phyloP scores from a whole-genome alignment of 2,797 vertebrate genomes.

The Carapus acus region DNA sequence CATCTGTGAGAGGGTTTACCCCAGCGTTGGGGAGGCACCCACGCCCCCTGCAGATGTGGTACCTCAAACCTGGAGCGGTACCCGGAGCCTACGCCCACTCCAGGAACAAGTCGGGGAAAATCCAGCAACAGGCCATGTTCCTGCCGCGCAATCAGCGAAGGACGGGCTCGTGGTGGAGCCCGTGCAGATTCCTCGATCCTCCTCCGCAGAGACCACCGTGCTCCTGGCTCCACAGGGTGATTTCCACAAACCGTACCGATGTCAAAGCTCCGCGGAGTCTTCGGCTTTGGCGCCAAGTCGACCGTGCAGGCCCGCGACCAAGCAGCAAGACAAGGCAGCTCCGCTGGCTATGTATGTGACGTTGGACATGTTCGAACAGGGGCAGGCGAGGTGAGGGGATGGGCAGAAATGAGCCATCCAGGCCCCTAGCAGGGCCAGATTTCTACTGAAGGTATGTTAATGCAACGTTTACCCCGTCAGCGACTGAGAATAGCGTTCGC shows the following conservation, averaged over 20 bases:
- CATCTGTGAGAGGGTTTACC: slow-evolving; percentile 43
- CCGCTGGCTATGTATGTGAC: slow-evolving; percentile 53
- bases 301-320: background rate
- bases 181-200: background rate
- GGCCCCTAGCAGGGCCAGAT: too few species aligned
- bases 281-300: background rate
- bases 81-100: background rate
- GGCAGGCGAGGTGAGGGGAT: slow-evolving; percentile 11
- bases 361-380: slow-evolving; percentile 54
- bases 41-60: background rate
- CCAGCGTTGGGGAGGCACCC: slow-evolving; percentile 13
- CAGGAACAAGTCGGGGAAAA: slow-evolving; percentile 14
- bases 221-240: slow-evolving; percentile 20
- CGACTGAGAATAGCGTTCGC: too few species aligned
- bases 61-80: background rate
- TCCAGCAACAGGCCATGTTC: background rate
- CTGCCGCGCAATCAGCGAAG: background rate
- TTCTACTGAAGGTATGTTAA: too few species aligned
- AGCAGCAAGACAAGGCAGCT: slow-evolving; percentile 18
- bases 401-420: background rate
- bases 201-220: slow-evolving; percentile 26
- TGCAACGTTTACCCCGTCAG: too few species aligned
- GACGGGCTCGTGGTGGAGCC: slow-evolving; percentile 2
- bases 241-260: slow-evolving; percentile 48
- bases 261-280: slow-evolving; percentile 41